Evolutionary conservation across 1,140 invertebrate species (phyloP), one percentile per base, ranked within the genome.

Genomic region (Diorhabda carinulata): DNA sequence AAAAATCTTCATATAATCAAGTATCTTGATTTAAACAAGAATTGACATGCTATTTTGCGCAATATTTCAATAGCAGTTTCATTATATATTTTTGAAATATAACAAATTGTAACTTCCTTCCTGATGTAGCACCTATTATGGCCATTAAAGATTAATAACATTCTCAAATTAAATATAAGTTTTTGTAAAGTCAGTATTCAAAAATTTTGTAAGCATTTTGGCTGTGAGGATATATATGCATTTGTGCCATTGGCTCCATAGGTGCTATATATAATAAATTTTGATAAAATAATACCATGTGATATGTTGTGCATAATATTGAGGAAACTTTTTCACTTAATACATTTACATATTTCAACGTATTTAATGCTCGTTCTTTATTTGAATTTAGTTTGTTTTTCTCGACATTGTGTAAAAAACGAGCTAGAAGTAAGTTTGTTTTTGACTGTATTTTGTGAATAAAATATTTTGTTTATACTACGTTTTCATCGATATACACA

Each of bases 211-310:
- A 74, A 71, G 71, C 43, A 76, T 78, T 52, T 78, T 72, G 77
- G 77, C 77, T 78, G 77, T 78, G 77, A 78, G 71, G 72, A 73
- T 68, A 72, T 72, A 74, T 68, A 71, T 77, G 76, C 75, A 77
- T 78, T 78, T 78, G 76, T 78, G 77, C 76, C 76, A 78, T 77
- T 74, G 76, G 74, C 74, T 74, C 70, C 65, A 72, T 77, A 77
- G 77, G 77, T 78, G 76, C 69, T 76, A 70, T 71, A 66, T 68
- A 63, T 59, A 71, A 65, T 66, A 73, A 72, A 67, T 73, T 74
- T 70, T 73, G 64, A 70, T 70, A 65, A 70, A 69, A 70, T 70
- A 57, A 73, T 72, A 68, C 72, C 52, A 75, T 76, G 72, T 76
- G 75, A 75, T 79, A 78, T 73, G 73, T 76, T 76, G 67, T 66